Evolutionary conservation across 2,797 vertebrate species (phyloP).

Genomic region (Gymnoscopelus microlampas): DNA sequence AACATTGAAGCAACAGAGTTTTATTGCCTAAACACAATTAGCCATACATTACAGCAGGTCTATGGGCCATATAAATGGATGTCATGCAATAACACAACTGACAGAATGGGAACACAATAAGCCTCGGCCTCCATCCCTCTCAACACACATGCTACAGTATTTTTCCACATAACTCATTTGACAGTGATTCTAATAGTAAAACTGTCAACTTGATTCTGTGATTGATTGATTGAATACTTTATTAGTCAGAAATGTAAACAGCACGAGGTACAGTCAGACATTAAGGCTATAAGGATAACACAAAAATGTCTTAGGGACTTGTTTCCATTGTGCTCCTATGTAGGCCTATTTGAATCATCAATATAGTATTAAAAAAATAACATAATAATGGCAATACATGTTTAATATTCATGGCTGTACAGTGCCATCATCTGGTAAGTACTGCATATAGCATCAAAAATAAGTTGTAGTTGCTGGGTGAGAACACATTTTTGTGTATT

Average conservation of each 20-base stretch:
- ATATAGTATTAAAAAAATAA: too few species aligned
- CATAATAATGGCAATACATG: not conserved
- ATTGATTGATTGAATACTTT: too few species aligned
- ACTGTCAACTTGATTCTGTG: not conserved
- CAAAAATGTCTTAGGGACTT: too few species aligned
- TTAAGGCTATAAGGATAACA: too few species aligned
- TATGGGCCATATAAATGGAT: constrained; percentile 69
- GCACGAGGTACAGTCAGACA: too few species aligned
- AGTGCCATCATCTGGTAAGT: constrained; percentile 58
- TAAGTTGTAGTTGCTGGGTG: not conserved
- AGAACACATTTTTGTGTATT: not conserved
- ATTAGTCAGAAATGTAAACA: too few species aligned
- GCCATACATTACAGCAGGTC: constrained; percentile 58
- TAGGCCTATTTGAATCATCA: too few species aligned
- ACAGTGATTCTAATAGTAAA: constrained; percentile 35
- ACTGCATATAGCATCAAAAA: not conserved
- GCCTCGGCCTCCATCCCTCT: constrained; percentile 27
- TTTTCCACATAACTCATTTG: constrained; percentile 32
- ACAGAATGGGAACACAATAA: constrained; percentile 58
- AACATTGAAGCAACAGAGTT: constrained; percentile 24
- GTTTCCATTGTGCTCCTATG: too few species aligned
- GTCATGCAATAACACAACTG: constrained; percentile 56
- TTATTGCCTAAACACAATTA: constrained; percentile 68
- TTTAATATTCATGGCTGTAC: constrained; percentile 22
- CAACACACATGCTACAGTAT: constrained; percentile 48